A percentile compares a stretch with the other conserved stretches of the same genome.
phyloP scores from a whole-genome alignment of 2,113 vertebrate genomes.

The Beaufortia kweichowensis region DNA sequence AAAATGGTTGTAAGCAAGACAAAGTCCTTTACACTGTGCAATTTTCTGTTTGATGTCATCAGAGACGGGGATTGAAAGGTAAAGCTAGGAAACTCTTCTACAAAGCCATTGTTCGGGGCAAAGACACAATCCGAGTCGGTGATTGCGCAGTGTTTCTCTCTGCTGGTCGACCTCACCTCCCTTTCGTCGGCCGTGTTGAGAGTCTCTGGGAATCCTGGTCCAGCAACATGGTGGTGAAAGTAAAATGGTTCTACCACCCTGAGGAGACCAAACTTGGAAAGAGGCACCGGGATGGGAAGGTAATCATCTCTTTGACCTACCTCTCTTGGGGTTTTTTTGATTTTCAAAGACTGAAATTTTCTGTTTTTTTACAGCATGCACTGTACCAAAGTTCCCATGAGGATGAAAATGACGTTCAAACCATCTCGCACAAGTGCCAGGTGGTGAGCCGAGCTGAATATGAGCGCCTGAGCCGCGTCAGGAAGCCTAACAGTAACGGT shows the following conservation, averaged over 20 bases:
- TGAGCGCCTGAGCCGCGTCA: conserved; percentile 81
- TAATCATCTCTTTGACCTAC: conserved; percentile 59
- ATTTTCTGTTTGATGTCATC: conserved; percentile 39
- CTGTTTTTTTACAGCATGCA: conserved; percentile 78
- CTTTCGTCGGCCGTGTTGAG: conserved; percentile 96
- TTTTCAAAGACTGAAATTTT: not conserved
- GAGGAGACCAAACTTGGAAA: conserved; percentile 97
- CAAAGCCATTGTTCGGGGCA: conserved; percentile 95
- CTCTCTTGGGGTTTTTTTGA: not conserved
- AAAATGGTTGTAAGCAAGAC: not conserved
- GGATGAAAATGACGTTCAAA: conserved; percentile 97
- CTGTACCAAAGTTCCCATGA: conserved; percentile 97
- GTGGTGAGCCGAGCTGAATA: conserved; percentile 89
- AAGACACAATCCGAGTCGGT: conserved; percentile 89
- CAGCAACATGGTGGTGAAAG: conserved; percentile 97
- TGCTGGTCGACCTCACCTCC: conserved; percentile 91
- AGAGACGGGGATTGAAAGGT: conserved; percentile 96
- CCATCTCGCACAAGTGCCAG: conserved; percentile 98
- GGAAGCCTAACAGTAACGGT: conserved; percentile 72
- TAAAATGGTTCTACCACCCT: conserved; percentile 99
- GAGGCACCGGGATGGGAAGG: conserved; percentile 93
- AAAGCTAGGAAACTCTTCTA: conserved; percentile 97
- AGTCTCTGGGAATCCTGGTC: conserved; percentile 99
- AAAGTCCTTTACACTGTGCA: conserved; percentile 36
- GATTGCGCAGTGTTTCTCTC: conserved; percentile 98